These are phyloP conservation scores for Helicoverpa armigera DNA, from an alignment of 1,140 invertebrate species.

Conservation along the genomic window DNA sequence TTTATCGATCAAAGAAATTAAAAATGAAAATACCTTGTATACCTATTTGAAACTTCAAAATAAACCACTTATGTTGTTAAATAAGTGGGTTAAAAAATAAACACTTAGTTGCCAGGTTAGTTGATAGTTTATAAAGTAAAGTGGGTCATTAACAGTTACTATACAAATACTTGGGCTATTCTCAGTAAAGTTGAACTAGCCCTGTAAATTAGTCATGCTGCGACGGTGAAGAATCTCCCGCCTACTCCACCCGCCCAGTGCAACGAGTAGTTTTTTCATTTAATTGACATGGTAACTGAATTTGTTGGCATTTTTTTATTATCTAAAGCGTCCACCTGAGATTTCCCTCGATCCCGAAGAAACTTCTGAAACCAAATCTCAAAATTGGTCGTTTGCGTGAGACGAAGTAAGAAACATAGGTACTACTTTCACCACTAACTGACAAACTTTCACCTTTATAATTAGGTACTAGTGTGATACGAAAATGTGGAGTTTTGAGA, in stretches of 20 bases:
- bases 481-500: no score
- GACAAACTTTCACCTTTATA: no score
- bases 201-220: constrained; percentile 35
- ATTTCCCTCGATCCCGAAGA: no score
- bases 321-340: background rate
- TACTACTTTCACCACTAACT: no score
- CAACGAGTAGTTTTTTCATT: constrained; percentile 24
- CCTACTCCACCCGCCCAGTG: constrained; percentile 27
- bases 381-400: no score
- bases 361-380: no score
- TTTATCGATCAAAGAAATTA: background rate
- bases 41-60: no score
- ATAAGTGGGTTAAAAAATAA: background rate
- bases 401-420: no score
- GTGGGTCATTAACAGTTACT: constrained; percentile 31
- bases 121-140: constrained; percentile 6
- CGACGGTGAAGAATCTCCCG: background rate
- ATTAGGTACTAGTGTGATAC: no score
- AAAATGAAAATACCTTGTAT: background rate
- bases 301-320: background rate
- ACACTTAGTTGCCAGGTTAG: background rate
- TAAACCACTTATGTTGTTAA: background rate
- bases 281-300: constrained; percentile 22
- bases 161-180: constrained; percentile 25
- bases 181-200: constrained; percentile 22